Base-by-base conservation (phyloP, 2,888 invertebrate genomes). In the Aelia acuminata region DNA sequence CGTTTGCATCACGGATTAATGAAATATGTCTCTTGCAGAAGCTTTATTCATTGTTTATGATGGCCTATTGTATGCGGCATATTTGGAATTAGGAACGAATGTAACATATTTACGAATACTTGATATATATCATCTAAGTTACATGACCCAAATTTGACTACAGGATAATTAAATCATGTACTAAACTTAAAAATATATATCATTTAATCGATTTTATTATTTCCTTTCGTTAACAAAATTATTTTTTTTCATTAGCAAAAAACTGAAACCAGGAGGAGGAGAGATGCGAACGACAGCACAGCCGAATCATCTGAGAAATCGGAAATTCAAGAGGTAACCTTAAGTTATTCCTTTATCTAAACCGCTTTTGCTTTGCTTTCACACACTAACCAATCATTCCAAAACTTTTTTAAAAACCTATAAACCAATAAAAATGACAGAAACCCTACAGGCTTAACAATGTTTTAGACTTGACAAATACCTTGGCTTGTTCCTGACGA, bases 321-420 rank as follows among this genome's bases (percentile, higher is more conserved):
- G 63, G 89, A 89, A 22, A 85, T 90, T 15, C 90, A 91, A 88
- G 91, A 90, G 88, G 91, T 91, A 90, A 91, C 90, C 22, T 50
- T 7, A 53, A 26, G 22, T 50, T 26, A 20, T 50, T 31, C 35
- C 1, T 86, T 26, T 50, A n/a, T 26, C 13, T 85, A 26, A 49
- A 15, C 39, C 18, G 87, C 87, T 87, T 87, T 13, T 80, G 80
- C 87, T 87, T 87, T 80, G 50, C 87, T 70, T 75, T n/a, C 75
- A 31, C 22, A 31, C 49, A 75, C 49, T 31, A 39, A 75, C 75
- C n/a, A n/a, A 57, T 57, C 7, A 57, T 57, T 57, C 26, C 26
- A 57, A 57, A n/a, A 57, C 53, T 13, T 10, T 50, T 50, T 7
- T 10, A 57, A 57, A 11, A 57, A 57, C 26, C 2, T 11, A n/a